Base-by-base conservation (phyloP, 2,888 invertebrate genomes). In the Nomada ferruginata region DNA sequence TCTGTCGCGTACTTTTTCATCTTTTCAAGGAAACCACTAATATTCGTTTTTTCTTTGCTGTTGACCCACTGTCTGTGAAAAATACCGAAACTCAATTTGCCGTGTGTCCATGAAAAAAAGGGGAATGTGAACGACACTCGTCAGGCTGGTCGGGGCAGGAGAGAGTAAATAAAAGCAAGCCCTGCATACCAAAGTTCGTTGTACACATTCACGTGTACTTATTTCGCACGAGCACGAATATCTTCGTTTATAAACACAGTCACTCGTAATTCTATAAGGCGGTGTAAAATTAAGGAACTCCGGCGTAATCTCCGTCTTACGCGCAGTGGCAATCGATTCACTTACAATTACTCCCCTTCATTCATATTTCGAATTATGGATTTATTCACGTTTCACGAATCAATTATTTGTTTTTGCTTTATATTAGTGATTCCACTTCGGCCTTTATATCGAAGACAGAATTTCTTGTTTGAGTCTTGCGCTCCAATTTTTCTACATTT, bases 151-250 rank as follows among this genome's bases (percentile, higher is more conserved):
- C 78, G 66, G 81, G 78, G 71, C 71, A 63, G 74, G 86, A 86
- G 85, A 80, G 81, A 86, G 76, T 86, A 85, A 86, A 86, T 86
- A 85, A 85, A 83, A 85, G 59, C 83, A 76, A 76, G 83, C 44
- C 80, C 83, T 71, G 85, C 85, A 85, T 85, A 85, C 85, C 85
- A 59, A 75, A 79, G 60, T 79, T 69, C 72, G 75, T 65, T 36
- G 61, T 65, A 71, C 44, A 52, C 69, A 29, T 69, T 60, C 61
- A 26, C 53, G 36, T 52, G 36, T 52, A 61, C 52, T 60, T 63
- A 69, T 66, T 68, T 50, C 18, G 68, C 20, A 23, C 68, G 53
- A n/a, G 26, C 44, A n/a, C 63, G 47, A 63, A 69, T 42, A 66
- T 68, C 59, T 69, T 69, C 70, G 69, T 64, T 79, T 70, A 70